A percentile compares a stretch with the other conserved stretches of the same genome.
phyloP scores from a whole-genome alignment of 2,113 vertebrate genomes.

The Otocyon megalotis region DNA sequence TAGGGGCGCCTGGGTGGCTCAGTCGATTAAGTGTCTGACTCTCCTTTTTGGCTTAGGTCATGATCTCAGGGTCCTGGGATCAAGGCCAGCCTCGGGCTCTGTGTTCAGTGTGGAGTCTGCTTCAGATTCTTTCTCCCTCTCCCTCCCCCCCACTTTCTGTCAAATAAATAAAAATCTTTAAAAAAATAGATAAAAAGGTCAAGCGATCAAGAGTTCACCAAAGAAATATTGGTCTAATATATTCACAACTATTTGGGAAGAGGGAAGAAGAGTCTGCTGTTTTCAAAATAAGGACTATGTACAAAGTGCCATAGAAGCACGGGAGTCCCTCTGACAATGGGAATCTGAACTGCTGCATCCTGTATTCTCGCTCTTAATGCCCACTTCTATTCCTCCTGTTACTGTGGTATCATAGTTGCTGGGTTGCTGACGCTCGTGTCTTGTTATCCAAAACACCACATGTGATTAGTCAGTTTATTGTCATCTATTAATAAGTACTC shows the following conservation, averaged over 20 bases:
- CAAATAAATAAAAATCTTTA: not conserved
- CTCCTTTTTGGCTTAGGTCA: not conserved
- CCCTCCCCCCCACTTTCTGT: not conserved
- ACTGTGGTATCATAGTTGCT: not conserved
- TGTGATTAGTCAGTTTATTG: not conserved
- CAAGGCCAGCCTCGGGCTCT: not conserved
- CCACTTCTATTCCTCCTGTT: not conserved
- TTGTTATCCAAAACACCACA: not conserved
- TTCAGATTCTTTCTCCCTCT: not conserved
- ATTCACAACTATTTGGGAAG: not conserved
- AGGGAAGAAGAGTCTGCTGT: not conserved
- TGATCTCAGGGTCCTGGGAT: not conserved
- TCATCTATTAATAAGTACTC: not conserved
- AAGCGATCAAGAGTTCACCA: not conserved
- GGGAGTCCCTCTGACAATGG: not conserved
- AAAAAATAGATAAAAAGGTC: not conserved
- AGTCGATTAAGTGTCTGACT: not conserved
- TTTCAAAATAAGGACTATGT: not conserved
- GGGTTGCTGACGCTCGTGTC: not conserved
- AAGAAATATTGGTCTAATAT: not conserved
- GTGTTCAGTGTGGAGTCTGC: not conserved
- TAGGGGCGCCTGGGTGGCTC: not conserved
- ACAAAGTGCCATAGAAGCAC: not conserved
- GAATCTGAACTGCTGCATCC: not conserved
- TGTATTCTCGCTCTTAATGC: not conserved